phyloP scores from a whole-genome alignment of 1,140 invertebrate species.

The Drosophila hydei region DNA sequence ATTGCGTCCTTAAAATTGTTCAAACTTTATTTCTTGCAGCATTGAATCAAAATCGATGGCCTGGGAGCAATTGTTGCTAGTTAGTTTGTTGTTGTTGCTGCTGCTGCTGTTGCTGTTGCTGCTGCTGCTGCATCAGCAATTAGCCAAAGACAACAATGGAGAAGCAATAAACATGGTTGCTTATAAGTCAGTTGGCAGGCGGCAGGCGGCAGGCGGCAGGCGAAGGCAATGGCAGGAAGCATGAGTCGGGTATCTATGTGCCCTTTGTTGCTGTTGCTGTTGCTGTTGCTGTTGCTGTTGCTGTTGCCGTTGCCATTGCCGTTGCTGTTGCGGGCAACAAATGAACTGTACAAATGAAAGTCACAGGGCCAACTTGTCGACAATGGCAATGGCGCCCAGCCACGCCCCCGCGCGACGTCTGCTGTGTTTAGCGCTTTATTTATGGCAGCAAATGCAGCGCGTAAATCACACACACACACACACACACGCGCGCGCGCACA shows the following conservation, averaged over 20 bases:
- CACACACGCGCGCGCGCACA: constrained; percentile 8
- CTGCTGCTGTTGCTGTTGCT: constrained; percentile 11
- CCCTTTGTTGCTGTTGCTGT: constrained; percentile 2
- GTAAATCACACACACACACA: constrained; percentile 42
- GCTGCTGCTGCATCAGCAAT: constrained; percentile 39
- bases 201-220: not conserved
- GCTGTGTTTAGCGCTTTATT: constrained; percentile 63
- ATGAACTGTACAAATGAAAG: constrained; percentile 69
- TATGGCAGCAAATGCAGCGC: constrained; percentile 61
- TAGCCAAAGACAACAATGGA: constrained; percentile 51
- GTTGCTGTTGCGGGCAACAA: constrained; percentile 30
- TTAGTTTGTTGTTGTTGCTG: constrained; percentile 5
- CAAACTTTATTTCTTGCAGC: constrained; percentile 33
- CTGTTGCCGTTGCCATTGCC: not conserved
- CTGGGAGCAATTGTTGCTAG: constrained; percentile 38
- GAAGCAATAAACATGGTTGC: constrained; percentile 44
- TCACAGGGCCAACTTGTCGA: constrained; percentile 62
- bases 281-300: constrained; percentile 3
- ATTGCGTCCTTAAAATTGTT: constrained; percentile 42
- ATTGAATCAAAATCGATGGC: constrained; percentile 54
- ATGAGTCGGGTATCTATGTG: not conserved
- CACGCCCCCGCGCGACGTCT: not conserved
- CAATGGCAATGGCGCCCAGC: constrained; percentile 46
- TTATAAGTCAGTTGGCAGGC: too few species aligned
- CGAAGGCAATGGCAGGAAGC: constrained; percentile 1